Evolutionary conservation across 37 sponge, comb jelly and placozoan genomes (phyloP), one percentile per base, ranked within the genome.

Genomic region (Petrosia ficiformis): DNA sequence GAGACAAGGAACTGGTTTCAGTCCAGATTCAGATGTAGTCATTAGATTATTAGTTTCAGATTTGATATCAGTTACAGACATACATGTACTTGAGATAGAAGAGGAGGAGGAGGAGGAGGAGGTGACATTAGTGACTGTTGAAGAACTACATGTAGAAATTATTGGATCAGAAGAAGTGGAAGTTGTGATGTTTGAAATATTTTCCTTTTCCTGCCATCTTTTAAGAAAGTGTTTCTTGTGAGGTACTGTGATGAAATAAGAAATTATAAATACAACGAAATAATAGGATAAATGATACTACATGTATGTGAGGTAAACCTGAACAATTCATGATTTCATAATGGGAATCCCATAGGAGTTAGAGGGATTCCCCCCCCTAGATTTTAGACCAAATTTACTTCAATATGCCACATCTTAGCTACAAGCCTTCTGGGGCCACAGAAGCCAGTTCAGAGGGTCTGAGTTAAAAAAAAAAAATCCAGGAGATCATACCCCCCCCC

Each of bases 181-280:
- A 8, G 54, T 8, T 8, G 14, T 8, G 54, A 48, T 8, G 14
- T 48, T 48, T 19, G 8, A 48, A 48, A n/a, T n/a, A 48, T 14
- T 48, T 14, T 8, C 54, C 14, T 8, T 19, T 14, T 52, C 58
- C 67, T 71, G 40, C 85, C 85, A 84, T 35, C 73, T 28, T 6
- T 44, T 37, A 30, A 84, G 73, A 16, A 84, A 34, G 14, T 29
- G 72, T 43, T 84, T 77, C 78, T 84, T 84, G 32, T 65, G 44
- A 52, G 71, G 67, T 29, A 77, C 78, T 77, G 42, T 39, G 35
- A 2, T 36, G 0, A 29, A 41, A 1, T 54, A 44, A 16, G 56
- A 2, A 6, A 73, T 1, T 1, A 73, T 2, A 73, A 2, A 3
- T 2, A 73, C 70, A 22, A 5, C 16, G 8, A 22, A 24, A 64